These are phyloP conservation scores for Cepaea hortensis DNA, from an alignment of 2,888 invertebrate species.

Conservation along the genomic window DNA sequence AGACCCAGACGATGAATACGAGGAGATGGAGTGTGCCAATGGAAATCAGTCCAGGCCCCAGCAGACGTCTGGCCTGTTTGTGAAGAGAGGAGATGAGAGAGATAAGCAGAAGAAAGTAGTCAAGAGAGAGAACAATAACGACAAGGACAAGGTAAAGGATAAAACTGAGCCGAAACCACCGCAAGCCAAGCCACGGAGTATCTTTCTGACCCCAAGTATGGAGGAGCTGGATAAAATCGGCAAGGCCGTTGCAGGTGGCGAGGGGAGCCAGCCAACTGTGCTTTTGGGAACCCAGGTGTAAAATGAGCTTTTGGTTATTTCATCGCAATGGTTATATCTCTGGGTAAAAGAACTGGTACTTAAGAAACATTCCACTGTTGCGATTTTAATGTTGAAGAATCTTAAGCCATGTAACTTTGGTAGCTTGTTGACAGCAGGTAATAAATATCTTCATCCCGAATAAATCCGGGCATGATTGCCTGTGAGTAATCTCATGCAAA, in stretches of 20 bases:
- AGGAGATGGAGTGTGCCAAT: slow-evolving; percentile 1
- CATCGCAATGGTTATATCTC: not conserved
- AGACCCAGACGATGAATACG: not conserved
- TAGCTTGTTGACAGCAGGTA: not conserved
- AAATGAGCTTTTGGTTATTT: not conserved
- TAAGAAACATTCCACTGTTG: not conserved
- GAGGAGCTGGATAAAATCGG: slow-evolving; percentile 32
- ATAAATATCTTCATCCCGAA: not conserved
- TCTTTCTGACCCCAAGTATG: slow-evolving; percentile 40
- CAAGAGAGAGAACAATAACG: not conserved
- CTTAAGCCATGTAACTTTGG: not conserved
- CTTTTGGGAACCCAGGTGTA: slow-evolving; percentile 6
- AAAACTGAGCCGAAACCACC: not conserved
- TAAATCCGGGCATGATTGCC: not conserved
- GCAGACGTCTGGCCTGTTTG: not conserved
- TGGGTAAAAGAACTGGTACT: not conserved
- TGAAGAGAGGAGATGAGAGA: not conserved
- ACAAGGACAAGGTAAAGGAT: not conserved
- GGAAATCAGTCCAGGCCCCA: not conserved
- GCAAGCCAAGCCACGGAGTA: slow-evolving; percentile 23
- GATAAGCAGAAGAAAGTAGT: not conserved
- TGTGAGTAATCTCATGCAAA: too few species aligned
- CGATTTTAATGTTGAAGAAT: not conserved
- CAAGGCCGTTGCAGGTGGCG: slow-evolving; percentile 15
- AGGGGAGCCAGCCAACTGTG: slow-evolving; percentile 1